Evolutionary conservation across 2,888 invertebrate species (phyloP).

Genomic region (Drosophila picticornis): DNA sequence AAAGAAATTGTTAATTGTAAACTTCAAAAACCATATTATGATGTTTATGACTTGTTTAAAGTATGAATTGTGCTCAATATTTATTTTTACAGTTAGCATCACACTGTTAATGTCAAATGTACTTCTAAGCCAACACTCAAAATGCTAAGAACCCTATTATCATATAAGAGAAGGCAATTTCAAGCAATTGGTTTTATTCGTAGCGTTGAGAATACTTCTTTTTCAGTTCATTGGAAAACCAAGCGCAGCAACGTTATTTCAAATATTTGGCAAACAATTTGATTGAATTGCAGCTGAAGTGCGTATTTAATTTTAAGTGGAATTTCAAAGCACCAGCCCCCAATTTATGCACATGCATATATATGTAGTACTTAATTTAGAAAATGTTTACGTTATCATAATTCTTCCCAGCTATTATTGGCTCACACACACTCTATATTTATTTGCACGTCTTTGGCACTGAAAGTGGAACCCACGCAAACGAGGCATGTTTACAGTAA

Average conservation of each 20-base stretch:
- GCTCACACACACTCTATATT: constrained; percentile 44
- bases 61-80: background rate
- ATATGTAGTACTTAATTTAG: constrained; percentile 5
- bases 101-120: background rate
- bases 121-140: background rate
- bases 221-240: background rate
- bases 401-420: constrained; percentile 59
- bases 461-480: constrained; percentile 51
- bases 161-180: background rate
- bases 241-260: constrained; percentile 3
- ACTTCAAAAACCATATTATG: background rate
- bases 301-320: constrained; percentile 17
- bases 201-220: background rate
- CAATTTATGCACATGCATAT: constrained; percentile 26
- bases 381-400: constrained; percentile 51
- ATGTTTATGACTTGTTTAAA: background rate
- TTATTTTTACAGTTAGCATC: background rate
- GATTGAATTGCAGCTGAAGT: constrained; percentile 39
- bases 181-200: background rate
- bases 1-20: no score
- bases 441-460: constrained; percentile 40
- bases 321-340: constrained; percentile 19
- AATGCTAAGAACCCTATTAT: background rate
- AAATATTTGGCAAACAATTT: constrained; percentile 22
- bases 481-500: constrained; percentile 38